Conservation (phyloP, 2,888 invertebrate genomes). For the Nasonovia ribisnigri region DNA sequence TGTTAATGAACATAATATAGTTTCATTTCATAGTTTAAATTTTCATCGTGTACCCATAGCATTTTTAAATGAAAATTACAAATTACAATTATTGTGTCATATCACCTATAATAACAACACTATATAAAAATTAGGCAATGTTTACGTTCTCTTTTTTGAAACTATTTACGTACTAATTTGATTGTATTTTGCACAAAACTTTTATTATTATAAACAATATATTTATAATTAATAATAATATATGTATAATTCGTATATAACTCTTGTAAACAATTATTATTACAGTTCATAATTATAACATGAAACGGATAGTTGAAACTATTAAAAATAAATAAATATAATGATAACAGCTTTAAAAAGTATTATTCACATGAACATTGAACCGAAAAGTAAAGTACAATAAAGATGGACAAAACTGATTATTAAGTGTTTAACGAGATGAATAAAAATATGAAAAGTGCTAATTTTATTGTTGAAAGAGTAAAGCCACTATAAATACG, state of each 20-base stretch:
- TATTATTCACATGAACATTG: not conserved
- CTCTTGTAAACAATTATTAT: not conserved
- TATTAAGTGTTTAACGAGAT: not conserved
- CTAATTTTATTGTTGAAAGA: not conserved
- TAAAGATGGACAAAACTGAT: not conserved
- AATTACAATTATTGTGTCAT: not conserved
- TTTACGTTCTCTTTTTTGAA: not conserved
- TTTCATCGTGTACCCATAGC: not conserved
- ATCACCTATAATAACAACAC: not conserved
- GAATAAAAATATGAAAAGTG: not conserved
- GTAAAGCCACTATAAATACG: not conserved
- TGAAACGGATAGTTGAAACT: not conserved
- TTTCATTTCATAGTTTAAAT: not conserved
- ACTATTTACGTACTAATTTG: not conserved
- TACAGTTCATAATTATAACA: not conserved
- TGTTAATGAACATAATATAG: not conserved
- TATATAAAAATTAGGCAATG: not conserved
- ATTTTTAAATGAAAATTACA: not conserved
- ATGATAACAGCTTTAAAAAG: not conserved
- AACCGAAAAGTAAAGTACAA: not conserved
- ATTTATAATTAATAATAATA: too few species aligned
- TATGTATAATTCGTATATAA: too few species aligned
- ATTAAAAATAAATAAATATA: not conserved
- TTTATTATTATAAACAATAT: too few species aligned
- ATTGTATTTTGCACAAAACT: not conserved